These are phyloP conservation scores for Brachionus manjavacas DNA, from an alignment of 1,140 invertebrate species.

Conservation along the genomic window DNA sequence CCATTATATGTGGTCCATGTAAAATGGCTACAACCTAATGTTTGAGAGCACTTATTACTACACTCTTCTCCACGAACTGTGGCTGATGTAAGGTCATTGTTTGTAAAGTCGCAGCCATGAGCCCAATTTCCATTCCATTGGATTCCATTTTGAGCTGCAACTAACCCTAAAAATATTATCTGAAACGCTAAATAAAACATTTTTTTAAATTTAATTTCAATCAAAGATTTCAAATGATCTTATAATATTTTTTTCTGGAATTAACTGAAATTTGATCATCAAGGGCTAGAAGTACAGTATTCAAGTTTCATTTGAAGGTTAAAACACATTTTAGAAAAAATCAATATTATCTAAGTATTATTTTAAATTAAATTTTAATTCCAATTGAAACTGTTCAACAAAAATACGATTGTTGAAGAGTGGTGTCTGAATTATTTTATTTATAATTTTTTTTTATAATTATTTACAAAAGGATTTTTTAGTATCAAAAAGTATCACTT, in stretches of 20 bases:
- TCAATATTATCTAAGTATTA: too few relatives aligned
- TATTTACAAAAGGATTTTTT: not conserved
- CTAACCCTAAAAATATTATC: not conserved
- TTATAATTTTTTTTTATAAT: not conserved
- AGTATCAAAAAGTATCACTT: not conserved
- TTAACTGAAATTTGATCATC: not conserved
- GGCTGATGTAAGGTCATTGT: not conserved
- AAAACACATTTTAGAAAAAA: too few relatives aligned
- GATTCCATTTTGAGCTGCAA: not conserved
- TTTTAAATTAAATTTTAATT: too few relatives aligned
- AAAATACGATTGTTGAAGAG: too few relatives aligned
- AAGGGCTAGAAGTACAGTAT: not conserved
- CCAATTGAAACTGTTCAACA: too few relatives aligned
- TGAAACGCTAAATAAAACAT: not conserved
- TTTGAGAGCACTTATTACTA: not conserved
- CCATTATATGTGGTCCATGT: slow-evolving; percentile 28
- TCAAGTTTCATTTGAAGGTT: too few relatives aligned
- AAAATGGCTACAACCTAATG: slow-evolving; percentile 43
- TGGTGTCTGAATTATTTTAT: too few relatives aligned
- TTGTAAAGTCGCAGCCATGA: not conserved
- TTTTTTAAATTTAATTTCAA: not conserved
- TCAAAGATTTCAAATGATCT: not conserved
- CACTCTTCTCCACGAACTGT: not conserved
- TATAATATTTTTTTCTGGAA: not conserved
- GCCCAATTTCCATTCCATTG: slow-evolving; percentile 16